Evolutionary conservation across 2,888 invertebrate species (phyloP).

Genomic region (Epistrophella euchroma): DNA sequence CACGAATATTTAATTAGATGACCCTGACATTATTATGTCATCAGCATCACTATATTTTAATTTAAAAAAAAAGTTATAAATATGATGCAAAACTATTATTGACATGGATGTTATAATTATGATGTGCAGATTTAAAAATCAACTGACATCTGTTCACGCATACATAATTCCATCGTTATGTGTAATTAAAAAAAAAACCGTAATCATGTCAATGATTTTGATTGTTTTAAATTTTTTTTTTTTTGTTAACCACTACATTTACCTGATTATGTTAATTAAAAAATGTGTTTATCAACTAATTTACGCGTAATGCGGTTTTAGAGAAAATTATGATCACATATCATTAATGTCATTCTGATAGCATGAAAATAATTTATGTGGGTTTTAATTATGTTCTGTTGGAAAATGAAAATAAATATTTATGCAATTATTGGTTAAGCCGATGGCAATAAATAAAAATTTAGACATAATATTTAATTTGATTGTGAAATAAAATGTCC

Average conservation of each 20-base stretch:
- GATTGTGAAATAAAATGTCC: too few relatives aligned
- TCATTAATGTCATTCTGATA: neutral
- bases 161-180: neutral
- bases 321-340: neutral
- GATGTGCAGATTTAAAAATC: neutral
- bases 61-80: too few relatives aligned
- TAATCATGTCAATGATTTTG: neutral
- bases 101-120: neutral
- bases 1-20: too few relatives aligned
- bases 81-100: neutral
- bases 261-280: slow-evolving; percentile 1
- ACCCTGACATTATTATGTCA: neutral
- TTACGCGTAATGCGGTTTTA: neutral
- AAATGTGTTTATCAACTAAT: neutral
- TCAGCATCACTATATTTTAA: neutral
- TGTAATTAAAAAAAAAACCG: slow-evolving; percentile 1
- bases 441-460: too few relatives aligned
- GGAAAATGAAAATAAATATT: neutral
- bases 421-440: neutral
- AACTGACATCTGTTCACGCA: neutral
- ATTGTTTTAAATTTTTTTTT: slow-evolving; percentile 4
- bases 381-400: slow-evolving; percentile 7
- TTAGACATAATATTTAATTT: too few relatives aligned
- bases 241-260: neutral
- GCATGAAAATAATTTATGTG: neutral